A percentile compares a stretch with the other conserved stretches of the same genome.
Evolutionary conservation across 37 sponge, comb jelly and placozoan species (phyloP).

Genomic region (Halisarca cf. caerulea): DNA sequence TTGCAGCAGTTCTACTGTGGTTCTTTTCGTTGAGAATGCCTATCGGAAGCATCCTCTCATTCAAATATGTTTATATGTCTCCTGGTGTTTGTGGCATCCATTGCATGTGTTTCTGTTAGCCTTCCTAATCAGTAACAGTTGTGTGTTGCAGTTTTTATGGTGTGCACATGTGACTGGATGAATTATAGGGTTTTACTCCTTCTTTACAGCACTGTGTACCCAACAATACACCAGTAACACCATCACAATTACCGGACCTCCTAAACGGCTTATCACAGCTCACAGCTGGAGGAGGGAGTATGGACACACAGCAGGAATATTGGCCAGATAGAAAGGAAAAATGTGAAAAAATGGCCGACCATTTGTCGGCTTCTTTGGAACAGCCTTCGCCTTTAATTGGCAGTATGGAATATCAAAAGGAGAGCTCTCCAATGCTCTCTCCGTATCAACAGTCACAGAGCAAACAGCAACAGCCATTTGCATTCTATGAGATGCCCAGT

Average conservation of each 20-base stretch:
- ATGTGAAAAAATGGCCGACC: neutral
- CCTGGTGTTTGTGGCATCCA: neutral
- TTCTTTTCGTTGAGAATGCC: no score
- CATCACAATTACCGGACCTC: slow-evolving; percentile 73
- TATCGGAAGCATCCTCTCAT: no score
- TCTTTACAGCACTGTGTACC: slow-evolving; percentile 52
- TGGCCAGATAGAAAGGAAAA: slow-evolving; percentile 10
- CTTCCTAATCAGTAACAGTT: neutral
- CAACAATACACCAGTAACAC: slow-evolving; percentile 88
- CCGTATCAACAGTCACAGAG: neutral
- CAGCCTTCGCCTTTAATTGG: neutral
- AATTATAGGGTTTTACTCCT: neutral
- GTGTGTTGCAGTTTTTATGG: neutral
- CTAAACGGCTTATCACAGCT: slow-evolving; percentile 35
- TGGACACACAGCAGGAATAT: neutral
- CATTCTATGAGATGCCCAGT: neutral
- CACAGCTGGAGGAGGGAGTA: neutral
- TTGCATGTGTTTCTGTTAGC: neutral
- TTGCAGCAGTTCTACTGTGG: no score
- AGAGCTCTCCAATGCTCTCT: neutral
- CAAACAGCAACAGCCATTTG: neutral
- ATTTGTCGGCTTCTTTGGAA: neutral
- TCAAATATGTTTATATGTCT: no score
- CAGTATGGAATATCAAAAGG: no score
- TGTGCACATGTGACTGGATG: neutral